Evolutionary conservation across 1,140 invertebrate species (phyloP), one percentile per base, ranked within the genome.

Genomic region (Tetragnatha versicolor): DNA sequence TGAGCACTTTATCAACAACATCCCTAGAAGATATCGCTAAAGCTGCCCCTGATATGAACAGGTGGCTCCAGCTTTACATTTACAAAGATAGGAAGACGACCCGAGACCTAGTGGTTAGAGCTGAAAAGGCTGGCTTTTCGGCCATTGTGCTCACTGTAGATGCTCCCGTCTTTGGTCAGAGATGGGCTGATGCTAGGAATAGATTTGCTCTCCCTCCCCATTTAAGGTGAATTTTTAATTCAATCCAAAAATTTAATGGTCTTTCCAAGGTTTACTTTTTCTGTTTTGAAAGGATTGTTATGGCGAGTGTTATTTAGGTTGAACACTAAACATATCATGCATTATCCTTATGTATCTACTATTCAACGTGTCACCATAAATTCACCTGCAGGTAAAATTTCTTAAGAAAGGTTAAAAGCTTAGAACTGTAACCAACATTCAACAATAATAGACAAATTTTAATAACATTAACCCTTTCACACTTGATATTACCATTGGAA

Each of bases 1-100:
- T 96, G 45, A 95, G 93, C 79, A 98, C 95, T 0, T 88, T 97
- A 47, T 89, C 94, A 0, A 98, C 95, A 1, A 91, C 89, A 73
- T 94, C 93, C 22, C 89, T 98, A 65, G 96, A 98, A 87, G 94
- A 97, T 85, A 90, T 98, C 0, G 91, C 92, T 0, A 82, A 88
- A 73, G 90, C 90, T 4, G 92, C 93, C 1, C 93, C 94, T 3
- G 85, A 90, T 17, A 90, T 89, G 0, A 87, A 90, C 14, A 94
- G 94, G 85, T 95, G 94, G 94, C 95, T 96, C 84, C 94, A 98
- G 84, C 87, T 98, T 0, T 97, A 97, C 82, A 91, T 98, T 80
- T 96, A 94, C 83, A 92, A 89, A 80, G 92, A 96, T 83, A 89
- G 94, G 55, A 86, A 91, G 20, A 85, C 95, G 0, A 95, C 94